phyloP scores from a whole-genome alignment of 2,113 vertebrate species.

The Axis porcinus region DNA sequence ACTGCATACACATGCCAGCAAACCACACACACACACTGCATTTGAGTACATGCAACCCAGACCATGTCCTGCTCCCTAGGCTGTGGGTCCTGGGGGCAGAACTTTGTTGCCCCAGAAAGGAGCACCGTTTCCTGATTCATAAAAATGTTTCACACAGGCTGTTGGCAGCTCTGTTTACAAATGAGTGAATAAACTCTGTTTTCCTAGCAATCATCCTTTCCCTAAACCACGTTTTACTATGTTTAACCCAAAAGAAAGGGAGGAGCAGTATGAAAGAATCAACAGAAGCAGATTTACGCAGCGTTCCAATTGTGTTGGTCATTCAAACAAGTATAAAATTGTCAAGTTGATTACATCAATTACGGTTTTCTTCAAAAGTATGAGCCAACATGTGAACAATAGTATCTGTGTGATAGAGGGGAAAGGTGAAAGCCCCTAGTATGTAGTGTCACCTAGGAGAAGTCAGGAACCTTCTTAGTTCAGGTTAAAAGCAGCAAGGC shows the following conservation, averaged over 20 bases:
- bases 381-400: not conserved
- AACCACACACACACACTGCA: too few species aligned
- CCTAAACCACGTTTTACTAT: not conserved
- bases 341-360: not conserved
- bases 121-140: not conserved
- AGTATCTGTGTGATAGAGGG: not conserved
- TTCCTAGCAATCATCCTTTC: not conserved
- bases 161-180: not conserved
- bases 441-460: not conserved
- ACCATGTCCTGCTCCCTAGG: accelerated
- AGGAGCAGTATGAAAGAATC: not conserved
- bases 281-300: not conserved
- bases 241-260: not conserved
- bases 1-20: too few species aligned
- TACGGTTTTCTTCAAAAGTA: not conserved
- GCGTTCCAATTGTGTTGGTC: not conserved
- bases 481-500: not conserved
- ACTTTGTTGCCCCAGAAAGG: not conserved
- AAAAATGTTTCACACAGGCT: not conserved
- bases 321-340: not conserved
- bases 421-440: not conserved
- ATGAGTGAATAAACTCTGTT: not conserved
- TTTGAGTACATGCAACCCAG: accelerated
- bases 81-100: not conserved
- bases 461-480: not conserved